Evolutionary conservation across 1,140 invertebrate genomes (phyloP), one percentile per base, ranked within the genome.

Genomic region (Choristoneura fumiferana): DNA sequence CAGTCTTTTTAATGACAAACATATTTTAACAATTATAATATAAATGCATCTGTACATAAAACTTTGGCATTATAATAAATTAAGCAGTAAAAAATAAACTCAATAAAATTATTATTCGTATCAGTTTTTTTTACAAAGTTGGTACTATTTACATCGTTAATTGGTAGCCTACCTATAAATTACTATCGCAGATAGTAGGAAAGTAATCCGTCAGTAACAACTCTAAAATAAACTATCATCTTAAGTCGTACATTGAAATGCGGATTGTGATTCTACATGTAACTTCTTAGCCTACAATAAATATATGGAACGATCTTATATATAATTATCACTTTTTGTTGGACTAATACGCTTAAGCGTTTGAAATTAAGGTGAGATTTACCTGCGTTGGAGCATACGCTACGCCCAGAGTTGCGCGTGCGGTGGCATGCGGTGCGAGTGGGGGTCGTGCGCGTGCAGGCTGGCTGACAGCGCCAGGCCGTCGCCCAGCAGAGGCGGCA

Each of bases 371-470:
- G 65, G 64, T 66, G 72, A 61, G 61, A 65, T 65, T 89, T 90
- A 91, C 90, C 90, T 91, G 89, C 88, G 90, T 87, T 90, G 87
- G 73, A 91, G 87, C 85, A 91, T 91, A 82, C 90, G 90, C 89
- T 90, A 90, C 82, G 89, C 89, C 89, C 89, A 90, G 93, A 97
- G 85, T 93, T 96, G 81, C 91, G 96, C 72, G 95, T 96, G 98
- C 98, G 90, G 97, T 15, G 97, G 98, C 89, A 96, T 95, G 81
- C 95, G 95, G 80, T 92, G 96, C 57, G 96, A 94, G 73, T 87
- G 85, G 67, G 68, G 70, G 64, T 81, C 92, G 95, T 71, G 96
- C 94, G 98, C 98, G 98, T 90, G 95, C 95, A 89, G 84, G 77
- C 85, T 80, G 73, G 82, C 79, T 62, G 89, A 78, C 73, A 90